Percentiles rank a stretch among this genome's conserved stretches.
Conservation (phyloP, 2,797 vertebrate species). For the Gymnothorax reevesii region DNA sequence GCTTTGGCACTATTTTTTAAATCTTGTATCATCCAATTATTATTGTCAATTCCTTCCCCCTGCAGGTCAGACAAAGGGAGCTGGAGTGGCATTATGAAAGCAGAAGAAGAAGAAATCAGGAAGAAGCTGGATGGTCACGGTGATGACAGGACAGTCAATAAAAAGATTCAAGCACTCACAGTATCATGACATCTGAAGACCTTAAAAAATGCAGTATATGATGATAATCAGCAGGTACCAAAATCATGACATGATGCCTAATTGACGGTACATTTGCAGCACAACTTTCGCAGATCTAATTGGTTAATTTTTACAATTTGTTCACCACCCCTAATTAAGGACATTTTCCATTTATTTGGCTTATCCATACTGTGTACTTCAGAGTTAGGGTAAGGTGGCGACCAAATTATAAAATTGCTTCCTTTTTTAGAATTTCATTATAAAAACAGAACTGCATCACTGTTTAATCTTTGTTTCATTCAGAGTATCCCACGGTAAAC, state of each 20-base stretch:
- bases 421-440: background rate
- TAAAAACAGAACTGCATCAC: background rate
- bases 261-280: no score
- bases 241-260: no score
- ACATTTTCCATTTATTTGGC: no score
- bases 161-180: background rate
- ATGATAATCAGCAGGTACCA: no score
- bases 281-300: no score
- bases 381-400: background rate
- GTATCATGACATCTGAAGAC: no score
- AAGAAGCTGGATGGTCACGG: background rate
- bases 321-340: no score
- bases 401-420: background rate
- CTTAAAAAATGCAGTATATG: no score
- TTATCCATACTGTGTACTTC: background rate
- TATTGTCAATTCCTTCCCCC: background rate
- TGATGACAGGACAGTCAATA: background rate
- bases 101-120: background rate
- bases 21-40: background rate
- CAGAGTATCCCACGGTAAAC: background rate
- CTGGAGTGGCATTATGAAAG: background rate
- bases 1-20: background rate
- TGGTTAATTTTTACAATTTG: no score
- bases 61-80: background rate
- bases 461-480: background rate